Conservation (phyloP, 2,888 invertebrate genomes). For the Tiliacea citrago region DNA sequence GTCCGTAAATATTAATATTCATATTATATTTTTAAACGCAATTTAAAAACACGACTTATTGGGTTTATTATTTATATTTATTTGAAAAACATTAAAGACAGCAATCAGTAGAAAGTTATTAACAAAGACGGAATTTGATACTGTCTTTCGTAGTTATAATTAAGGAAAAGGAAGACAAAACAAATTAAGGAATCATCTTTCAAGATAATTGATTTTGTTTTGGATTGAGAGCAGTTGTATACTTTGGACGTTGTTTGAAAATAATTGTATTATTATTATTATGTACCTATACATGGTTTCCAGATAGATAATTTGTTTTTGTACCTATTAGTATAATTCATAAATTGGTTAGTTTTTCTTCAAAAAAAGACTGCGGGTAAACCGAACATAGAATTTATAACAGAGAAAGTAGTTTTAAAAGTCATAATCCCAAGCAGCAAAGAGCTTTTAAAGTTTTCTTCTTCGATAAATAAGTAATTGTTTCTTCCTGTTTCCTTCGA, state of each 20-base stretch:
- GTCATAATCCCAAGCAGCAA: neutral
- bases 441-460: neutral
- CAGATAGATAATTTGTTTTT: neutral
- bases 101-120: neutral
- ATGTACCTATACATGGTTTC: neutral
- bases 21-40: neutral
- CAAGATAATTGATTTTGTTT: conserved; percentile 26
- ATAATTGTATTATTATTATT: neutral
- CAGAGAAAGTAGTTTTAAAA: neutral
- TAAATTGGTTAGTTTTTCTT: neutral
- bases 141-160: neutral
- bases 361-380: neutral
- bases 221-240: neutral
- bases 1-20: neutral
- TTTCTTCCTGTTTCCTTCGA: neutral
- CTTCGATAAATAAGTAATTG: neutral
- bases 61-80: neutral
- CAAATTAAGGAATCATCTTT: conserved; percentile 20
- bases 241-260: neutral
- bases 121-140: conserved; percentile 1
- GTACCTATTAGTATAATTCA: neutral
- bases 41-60: neutral
- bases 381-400: neutral
- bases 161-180: conserved; percentile 22
- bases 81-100: conserved; percentile 1